Percentiles rank a stretch among this genome's conserved stretches.
These are phyloP conservation scores for Lytechinus variegatus DNA, from an alignment of 35 echinoderm and acorn worm species.

Conservation along the genomic window DNA sequence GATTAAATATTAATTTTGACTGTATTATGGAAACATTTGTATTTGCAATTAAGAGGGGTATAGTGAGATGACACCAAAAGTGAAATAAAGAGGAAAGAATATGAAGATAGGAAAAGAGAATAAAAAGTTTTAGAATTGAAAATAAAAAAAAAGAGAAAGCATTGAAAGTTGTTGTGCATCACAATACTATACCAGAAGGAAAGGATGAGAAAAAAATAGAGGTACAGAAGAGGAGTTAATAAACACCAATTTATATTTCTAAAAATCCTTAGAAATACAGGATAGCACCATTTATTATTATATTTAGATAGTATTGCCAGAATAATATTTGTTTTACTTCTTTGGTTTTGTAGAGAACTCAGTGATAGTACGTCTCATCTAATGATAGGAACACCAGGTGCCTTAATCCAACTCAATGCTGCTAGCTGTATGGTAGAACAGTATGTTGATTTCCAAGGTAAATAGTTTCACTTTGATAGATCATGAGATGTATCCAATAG, in stretches of 20 bases:
- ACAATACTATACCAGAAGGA: neutral
- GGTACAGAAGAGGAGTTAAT: neutral
- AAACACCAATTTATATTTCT: too few relatives aligned
- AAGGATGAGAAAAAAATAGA: neutral
- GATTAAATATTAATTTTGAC: too few relatives aligned
- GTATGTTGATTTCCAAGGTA: conserved; percentile 73
- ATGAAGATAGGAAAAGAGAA: neutral
- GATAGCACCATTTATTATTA: too few relatives aligned
- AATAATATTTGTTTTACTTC: neutral
- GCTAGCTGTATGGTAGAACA: conserved; percentile 70
- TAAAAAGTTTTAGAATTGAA: neutral
- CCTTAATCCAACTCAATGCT: conserved; percentile 72
- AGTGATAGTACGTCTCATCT: conserved; percentile 69
- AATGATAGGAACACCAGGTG: conserved; percentile 68
- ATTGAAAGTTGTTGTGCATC: neutral
- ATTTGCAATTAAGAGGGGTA: neutral
- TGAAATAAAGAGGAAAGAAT: neutral
- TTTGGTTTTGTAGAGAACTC: conserved; percentile 51
- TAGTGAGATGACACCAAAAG: neutral
- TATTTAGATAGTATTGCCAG: neutral
- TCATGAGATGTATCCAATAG: too few relatives aligned
- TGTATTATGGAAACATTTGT: too few relatives aligned
- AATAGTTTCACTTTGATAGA: neutral
- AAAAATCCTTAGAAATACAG: neutral
- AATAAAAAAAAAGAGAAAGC: neutral